Evolutionary conservation across 2,888 invertebrate species (phyloP), one percentile per base, ranked within the genome.

Genomic region (Dexiosoma caninum): DNA sequence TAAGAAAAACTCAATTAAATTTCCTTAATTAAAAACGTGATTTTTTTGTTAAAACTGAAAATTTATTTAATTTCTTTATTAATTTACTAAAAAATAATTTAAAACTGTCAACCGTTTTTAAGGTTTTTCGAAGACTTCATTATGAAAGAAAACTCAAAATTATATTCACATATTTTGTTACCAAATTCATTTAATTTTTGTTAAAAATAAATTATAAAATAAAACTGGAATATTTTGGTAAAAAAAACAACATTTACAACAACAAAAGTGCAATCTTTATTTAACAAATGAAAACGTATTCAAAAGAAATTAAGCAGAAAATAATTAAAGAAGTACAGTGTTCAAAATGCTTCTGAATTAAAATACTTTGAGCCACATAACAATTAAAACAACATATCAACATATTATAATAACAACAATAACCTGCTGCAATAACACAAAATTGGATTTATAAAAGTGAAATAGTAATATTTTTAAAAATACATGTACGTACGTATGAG

Each of bases 311-410:
- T 51, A 62, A 72, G 27, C 42, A 53, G 42, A 53, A 79, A 77
- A 27, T 67, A 78, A 78, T 82, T 60, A 80, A 85, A 76, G 86
- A 88, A 87, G 86, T 86, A 85, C 86, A 85, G 86, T 86, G 84
- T 71, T 71, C 78, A 82, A 8, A 64, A 84, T 83, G 85, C 85
- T 88, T 88, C 85, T 86, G 87, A 85, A 85, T 88, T 86, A 86
- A 57, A 46, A 57, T 30, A 57, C 27, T 46, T 30, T 72, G 53
- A 49, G 60, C 23, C 51, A 78, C 59, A 60, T 44, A 60, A 59
- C 40, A 82, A 71, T 40, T 76, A 74, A 81, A 84, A 81, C 83
- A 83, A 85, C 82, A 83, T 81, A 84, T 81, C 78, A 83, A 81
- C 55, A 35, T 57, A 55, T 16, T 62, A 76, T 32, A 72, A 57